Conservation (phyloP, 2,113 vertebrate species). For the Diadophis punctatus region DNA sequence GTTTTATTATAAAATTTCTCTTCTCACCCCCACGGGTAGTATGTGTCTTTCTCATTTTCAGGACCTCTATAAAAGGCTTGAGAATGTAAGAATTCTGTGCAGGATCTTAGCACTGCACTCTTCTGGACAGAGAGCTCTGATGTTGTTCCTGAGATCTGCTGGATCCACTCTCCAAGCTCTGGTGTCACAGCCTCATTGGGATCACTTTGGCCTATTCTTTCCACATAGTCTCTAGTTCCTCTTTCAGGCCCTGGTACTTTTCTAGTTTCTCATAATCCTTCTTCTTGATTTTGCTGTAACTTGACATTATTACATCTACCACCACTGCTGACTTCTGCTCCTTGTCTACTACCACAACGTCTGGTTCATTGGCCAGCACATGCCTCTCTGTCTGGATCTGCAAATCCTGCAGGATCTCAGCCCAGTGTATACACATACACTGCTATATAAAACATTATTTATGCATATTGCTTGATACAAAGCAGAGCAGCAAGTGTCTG, state of each 20-base stretch:
- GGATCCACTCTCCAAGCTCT: background rate
- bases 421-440: background rate
- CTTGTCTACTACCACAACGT: background rate
- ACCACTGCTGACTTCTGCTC: background rate
- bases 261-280: background rate
- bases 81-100: background rate
- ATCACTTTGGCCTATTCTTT: background rate
- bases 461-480: background rate
- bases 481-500: background rate
- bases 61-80: background rate
- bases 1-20: background rate
- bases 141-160: background rate
- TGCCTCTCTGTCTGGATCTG: background rate
- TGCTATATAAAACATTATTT: background rate
- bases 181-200: background rate
- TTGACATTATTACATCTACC: background rate
- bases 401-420: background rate
- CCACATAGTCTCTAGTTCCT: background rate
- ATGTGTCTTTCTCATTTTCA: background rate
- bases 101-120: background rate
- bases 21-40: background rate
- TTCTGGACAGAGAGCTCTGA: background rate
- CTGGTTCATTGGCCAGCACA: background rate
- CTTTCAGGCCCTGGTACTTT: background rate
- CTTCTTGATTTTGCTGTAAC: background rate